Evolutionary conservation across 2,797 vertebrate species (phyloP), one percentile per base, ranked within the genome.

Genomic region (Smutsia gigantea): DNA sequence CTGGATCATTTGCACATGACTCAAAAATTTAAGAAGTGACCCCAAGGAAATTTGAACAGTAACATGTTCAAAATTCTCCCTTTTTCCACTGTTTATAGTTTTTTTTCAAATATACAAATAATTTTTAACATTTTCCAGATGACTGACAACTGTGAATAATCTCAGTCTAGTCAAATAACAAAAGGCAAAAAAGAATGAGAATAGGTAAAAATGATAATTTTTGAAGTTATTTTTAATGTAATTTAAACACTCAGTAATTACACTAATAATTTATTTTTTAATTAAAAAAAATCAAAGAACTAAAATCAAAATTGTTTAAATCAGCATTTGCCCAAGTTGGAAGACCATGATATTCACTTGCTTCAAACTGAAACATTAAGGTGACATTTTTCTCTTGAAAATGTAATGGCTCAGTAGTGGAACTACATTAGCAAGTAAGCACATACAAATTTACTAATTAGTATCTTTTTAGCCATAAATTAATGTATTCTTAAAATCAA

Each of bases 21-120:
- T 92, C 37, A 27, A 79, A 74, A 15, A 64, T 66, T 1, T 37
- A 78, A 94, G 55, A 90, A 82, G 39, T 31, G 29, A 94, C 77
- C 19, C 25, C 82, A 72, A 59, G 29, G 14, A 49, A 78, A 93
- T 71, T 82, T 34, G 39, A 21, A 49, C 3, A 82, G n/a, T 37
- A 87, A 75, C 31, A 77, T 71, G 1, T 78, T 94, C 64, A 82
- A 96, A 95, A 77, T 86, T 94, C 77, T 77, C 37, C 27, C 61
- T 90, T 93, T 12, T 49, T 75, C 14, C 46, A 90, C n/a, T 88
- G 61, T 15, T 74, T 88, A 75, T 68, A 68, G 46, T 87, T 79
- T 91, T 51, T 51, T 74, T 86, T 95, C 86, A 78, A 94, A 39
- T 34, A 93, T 34, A 78, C 27, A 81, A 72, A 59, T 34, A 74